Conservation (phyloP, 2,888 invertebrate genomes). For the Amphipyra berbera region DNA sequence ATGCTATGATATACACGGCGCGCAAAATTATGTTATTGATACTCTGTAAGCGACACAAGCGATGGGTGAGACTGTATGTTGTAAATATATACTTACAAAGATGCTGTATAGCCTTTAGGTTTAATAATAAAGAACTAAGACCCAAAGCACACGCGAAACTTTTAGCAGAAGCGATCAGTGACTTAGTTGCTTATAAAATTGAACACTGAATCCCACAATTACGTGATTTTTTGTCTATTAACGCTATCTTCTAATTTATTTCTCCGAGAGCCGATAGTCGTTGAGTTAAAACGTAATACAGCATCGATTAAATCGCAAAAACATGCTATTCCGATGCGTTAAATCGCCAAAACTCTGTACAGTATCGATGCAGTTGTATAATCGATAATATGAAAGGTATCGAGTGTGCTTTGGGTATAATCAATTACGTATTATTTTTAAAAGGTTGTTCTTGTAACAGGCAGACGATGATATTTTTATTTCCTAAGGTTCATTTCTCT, state of each 20-base stretch:
- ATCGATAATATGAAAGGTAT: neutral
- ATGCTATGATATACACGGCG: constrained; percentile 11
- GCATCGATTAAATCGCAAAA: too few species aligned
- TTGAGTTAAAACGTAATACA: too few species aligned
- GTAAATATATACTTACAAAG: constrained; percentile 1
- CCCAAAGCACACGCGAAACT: too few species aligned
- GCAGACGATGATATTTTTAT: constrained; percentile 26
- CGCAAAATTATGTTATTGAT: constrained; percentile 24
- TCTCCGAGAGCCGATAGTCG: too few species aligned
- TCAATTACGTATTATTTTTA: constrained; percentile 1
- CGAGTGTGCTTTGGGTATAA: constrained; percentile 10
- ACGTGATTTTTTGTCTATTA: too few species aligned
- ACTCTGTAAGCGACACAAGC: constrained; percentile 39
- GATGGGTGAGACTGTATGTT: constrained; percentile 39
- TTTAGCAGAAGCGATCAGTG: too few species aligned
- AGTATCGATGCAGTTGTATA: neutral
- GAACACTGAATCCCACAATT: too few species aligned
- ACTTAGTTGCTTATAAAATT: too few species aligned
- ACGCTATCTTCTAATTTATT: too few species aligned
- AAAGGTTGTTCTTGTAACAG: neutral
- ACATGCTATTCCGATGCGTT: too few species aligned
- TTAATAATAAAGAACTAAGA: too few species aligned
- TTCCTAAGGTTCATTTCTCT: constrained; percentile 33
- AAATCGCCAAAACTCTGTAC: too few species aligned
- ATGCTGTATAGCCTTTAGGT: neutral